Conservation (phyloP, 92 coral and sea anemone genomes). For the Plumapathes pennacea region DNA sequence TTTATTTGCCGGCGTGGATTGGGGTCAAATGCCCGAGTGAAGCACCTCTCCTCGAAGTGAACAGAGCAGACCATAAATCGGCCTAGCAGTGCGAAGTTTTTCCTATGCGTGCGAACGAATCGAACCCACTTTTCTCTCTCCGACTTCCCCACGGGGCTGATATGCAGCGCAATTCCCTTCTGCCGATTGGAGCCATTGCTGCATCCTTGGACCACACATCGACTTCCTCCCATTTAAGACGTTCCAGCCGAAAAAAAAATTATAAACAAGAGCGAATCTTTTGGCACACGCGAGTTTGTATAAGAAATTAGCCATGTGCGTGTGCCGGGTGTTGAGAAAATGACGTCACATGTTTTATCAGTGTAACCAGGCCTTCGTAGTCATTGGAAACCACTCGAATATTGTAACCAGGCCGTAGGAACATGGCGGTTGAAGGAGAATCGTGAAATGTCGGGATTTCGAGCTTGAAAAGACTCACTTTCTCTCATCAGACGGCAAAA, state of each 20-base stretch:
- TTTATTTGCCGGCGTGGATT: slow-evolving; percentile 9
- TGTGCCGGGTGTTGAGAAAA: slow-evolving; percentile 2
- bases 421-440: neutral
- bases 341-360: slow-evolving; percentile 15
- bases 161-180: slow-evolving; percentile 21
- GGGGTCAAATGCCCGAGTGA: slow-evolving; percentile 8
- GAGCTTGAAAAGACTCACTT: slow-evolving; percentile 2
- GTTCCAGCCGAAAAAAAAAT: neutral
- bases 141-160: neutral
- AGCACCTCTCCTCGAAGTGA: slow-evolving; percentile 21
- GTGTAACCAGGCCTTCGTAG: too few relatives aligned
- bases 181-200: slow-evolving; percentile 21
- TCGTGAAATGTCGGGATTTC: neutral
- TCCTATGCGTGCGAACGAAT: slow-evolving; percentile 25
- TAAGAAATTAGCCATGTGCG: slow-evolving; percentile 32
- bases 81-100: slow-evolving; percentile 16
- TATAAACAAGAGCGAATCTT: too few relatives aligned
- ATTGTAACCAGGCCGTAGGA: neutral
- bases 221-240: slow-evolving; percentile 9
- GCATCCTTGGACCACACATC: slow-evolving; percentile 49
- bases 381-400: too few relatives aligned
- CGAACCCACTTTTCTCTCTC: slow-evolving; percentile 15
- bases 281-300: too few relatives aligned
- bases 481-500: neutral
- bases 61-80: slow-evolving; percentile 28